Percentiles rank a stretch among this genome's conserved stretches.
Conservation (phyloP, 2,113 vertebrate genomes). For the Sphyrna mokarran region DNA sequence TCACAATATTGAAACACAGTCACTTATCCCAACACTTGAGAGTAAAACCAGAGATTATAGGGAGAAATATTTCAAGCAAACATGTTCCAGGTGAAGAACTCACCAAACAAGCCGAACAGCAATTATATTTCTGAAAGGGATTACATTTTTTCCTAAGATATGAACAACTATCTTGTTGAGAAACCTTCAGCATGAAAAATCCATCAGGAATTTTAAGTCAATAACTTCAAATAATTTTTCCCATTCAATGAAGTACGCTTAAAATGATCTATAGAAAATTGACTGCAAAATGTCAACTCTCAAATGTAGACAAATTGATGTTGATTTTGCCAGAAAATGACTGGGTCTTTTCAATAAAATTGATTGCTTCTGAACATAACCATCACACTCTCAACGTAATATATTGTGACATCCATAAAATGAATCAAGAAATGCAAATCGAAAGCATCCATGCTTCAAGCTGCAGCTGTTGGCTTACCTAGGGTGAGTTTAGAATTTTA, state of each 20-base stretch:
- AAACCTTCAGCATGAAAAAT: neutral
- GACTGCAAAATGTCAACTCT: neutral
- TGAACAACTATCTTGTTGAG: neutral
- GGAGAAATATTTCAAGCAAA: neutral
- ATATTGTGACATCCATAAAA: conserved; percentile 13
- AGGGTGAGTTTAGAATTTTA: neutral
- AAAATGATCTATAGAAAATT: neutral
- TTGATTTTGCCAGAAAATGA: neutral
- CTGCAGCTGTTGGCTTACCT: neutral
- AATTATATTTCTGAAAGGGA: neutral
- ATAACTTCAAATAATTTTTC: neutral
- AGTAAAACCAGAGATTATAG: neutral
- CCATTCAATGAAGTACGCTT: neutral
- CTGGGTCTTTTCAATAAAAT: neutral
- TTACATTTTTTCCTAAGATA: neutral
- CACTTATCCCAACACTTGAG: neutral
- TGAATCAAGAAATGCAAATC: neutral
- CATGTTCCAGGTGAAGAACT: neutral
- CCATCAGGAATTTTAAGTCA: neutral
- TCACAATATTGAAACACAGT: conserved; percentile 34
- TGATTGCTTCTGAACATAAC: neutral
- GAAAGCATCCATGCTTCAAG: neutral
- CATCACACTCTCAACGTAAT: neutral
- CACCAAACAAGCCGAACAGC: neutral
- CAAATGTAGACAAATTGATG: too few species aligned